Conservation (phyloP, 2,797 vertebrate genomes). For the Microchirus variegatus region DNA sequence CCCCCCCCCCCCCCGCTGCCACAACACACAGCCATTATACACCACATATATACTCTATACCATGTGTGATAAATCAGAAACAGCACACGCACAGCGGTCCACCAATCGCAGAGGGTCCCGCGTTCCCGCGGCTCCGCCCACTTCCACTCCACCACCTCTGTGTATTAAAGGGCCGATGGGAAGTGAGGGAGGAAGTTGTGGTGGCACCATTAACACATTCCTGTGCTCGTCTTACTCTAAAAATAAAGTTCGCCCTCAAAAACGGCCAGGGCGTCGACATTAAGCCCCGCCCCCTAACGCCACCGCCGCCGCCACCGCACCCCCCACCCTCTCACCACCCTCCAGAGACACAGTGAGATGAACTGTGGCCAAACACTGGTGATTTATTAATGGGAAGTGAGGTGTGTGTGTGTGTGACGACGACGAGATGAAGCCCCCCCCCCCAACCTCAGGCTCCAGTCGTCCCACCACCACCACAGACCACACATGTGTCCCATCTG, state of each 20-base stretch:
- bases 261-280: constrained; percentile 22
- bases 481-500: constrained; percentile 84
- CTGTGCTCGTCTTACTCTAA: constrained; percentile 68
- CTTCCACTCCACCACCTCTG: constrained; percentile 10
- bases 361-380: constrained; percentile 40
- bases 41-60: constrained; percentile 43
- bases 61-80: constrained; percentile 61
- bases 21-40: constrained; percentile 30
- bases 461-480: constrained; percentile 80
- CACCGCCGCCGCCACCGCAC: neutral
- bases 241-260: constrained; percentile 52
- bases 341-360: constrained; percentile 22
- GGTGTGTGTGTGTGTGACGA: constrained; percentile 51
- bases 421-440: constrained; percentile 64
- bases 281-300: constrained; percentile 18
- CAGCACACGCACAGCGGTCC: constrained; percentile 44
- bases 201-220: constrained; percentile 79
- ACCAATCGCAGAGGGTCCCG: constrained; percentile 3
- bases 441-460: constrained; percentile 75
- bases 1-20: constrained; percentile 2
- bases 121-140: constrained; percentile 32
- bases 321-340: neutral
- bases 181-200: constrained; percentile 75
- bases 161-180: constrained; percentile 73
- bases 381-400: constrained; percentile 65